Evolutionary conservation across 2,888 invertebrate genomes (phyloP), one percentile per base, ranked within the genome.

Genomic region (Machimus atricapillus): DNA sequence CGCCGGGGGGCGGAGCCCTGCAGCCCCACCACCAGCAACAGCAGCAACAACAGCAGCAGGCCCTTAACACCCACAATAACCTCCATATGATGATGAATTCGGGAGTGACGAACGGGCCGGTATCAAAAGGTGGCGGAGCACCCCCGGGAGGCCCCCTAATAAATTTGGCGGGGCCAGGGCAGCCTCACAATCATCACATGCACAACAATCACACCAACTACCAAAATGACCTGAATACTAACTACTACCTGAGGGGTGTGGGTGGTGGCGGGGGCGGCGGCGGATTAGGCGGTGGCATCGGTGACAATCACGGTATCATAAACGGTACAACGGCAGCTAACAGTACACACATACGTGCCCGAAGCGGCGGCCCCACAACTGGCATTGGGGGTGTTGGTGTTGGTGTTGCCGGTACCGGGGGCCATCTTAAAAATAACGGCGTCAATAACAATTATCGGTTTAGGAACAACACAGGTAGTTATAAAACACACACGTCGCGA

Each of bases 391-490:
- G 85, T 73, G 82, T 12, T 40, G 40, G 40, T 40, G 40, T 40
- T 76, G 78, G 82, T 82, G 19, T 23, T 86, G 40, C 27, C 74
- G 85, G 79, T n/a, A 46, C 34, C 37, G 90, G 89, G 85, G 89
- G 89, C 86, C 89, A 90, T 82, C 88, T 89, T 66, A 91, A 92
- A 89, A 90, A 90, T 88, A 92, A 92, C 89, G 81, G 73, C 46
- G 81, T 86, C 73, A 86, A 91, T 89, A 92, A 92, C 90, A 92
- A 92, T 90, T 93, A 92, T 90, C 92, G 92, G 89, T 93, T 91
- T 91, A 92, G 92, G 90, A 91, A 90, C 88, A 90, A 90, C 88
- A 91, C 92, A 88, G 86, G 86, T 86, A 86, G 76, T 43, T 82
- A 58, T 82, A 82, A 14, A 34, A 46, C 14, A 46, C 43, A 46